Base-by-base conservation (phyloP, 2,888 invertebrate species). In the Chrysopilus asiliformis region DNA sequence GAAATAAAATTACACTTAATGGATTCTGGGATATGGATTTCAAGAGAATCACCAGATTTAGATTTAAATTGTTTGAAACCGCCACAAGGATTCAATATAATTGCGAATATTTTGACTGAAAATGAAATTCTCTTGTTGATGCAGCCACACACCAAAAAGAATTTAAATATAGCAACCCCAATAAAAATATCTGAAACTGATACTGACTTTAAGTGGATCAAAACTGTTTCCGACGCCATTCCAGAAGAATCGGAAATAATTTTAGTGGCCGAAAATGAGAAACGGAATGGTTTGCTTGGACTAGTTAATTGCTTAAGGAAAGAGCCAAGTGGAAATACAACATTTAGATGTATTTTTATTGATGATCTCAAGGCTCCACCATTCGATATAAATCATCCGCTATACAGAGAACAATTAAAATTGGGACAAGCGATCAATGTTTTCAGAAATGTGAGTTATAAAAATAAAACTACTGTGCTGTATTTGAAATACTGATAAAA, bases 361-460 rank as follows among this genome's bases (percentile, higher is more conserved):
- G 56, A 75, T 42, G 77, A 77, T 46, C 54, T 64, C 0, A 65
- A 66, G 3, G 79, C 78, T 0, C 79, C 80, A 1, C 53, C 63
- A 2, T 85, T 84, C 46, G 71, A 76, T 45, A 58, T 74, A 3
- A 65, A 72, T 6, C 55, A 74, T 52, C 68, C 74, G 4, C 67
- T 83, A 30, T 84, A 81, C 53, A 64, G 68, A 17, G 60, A 68
- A 3, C 82, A 84, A 48, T 53, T 80, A 1, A 64, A 71, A 8
- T 74, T 79, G 47, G 82, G 87, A 54, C 60, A 94, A 45, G 77
- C 79, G 3, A 63, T 86, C 32, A 94, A 93, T 55, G 74, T 95
- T 26, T 74, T 68, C 45, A 71, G 72, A 45, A 63, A 78, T 50
- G 61, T 62, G 49, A 50, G n/a, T n/a, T n/a, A n/a, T n/a, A n/a